A percentile compares a stretch with the other conserved stretches of the same genome.
Evolutionary conservation across 2,888 invertebrate species (phyloP).

Genomic region (Gymnoscelis rufifasciata): DNA sequence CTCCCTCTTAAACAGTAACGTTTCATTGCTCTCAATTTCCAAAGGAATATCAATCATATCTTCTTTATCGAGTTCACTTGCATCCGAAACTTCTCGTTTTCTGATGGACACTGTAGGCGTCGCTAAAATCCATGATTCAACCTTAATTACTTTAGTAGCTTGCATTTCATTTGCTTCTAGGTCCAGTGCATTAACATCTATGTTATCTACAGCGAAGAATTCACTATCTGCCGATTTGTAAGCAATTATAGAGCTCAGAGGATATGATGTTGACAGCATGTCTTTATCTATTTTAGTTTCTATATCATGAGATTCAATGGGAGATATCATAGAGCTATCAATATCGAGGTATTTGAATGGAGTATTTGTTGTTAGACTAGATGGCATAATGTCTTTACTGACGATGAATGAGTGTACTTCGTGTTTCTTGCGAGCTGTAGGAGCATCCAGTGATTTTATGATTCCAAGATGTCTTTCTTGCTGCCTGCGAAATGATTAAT

Average conservation of each 20-base stretch:
- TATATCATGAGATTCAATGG: conserved; percentile 25
- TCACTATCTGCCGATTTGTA: conserved; percentile 29
- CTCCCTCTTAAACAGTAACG: conserved; percentile 62
- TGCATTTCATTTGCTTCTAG: conserved; percentile 40
- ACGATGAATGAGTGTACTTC: conserved; percentile 71
- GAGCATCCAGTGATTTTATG: conserved; percentile 72
- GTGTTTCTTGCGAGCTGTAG: conserved; percentile 66
- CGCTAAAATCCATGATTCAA: conserved; percentile 63
- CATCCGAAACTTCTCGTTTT: conserved; percentile 56
- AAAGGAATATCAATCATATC: conserved; percentile 64
- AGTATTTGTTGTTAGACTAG: conserved; percentile 42
- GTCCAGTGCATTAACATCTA: conserved; percentile 26
- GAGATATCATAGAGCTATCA: conserved; percentile 43
- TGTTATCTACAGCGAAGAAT: conserved; percentile 42
- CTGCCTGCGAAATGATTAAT: conserved; percentile 73
- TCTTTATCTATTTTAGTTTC: conserved; percentile 28
- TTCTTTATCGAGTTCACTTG: conserved; percentile 44
- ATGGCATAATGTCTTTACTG: conserved; percentile 43
- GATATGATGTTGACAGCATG: conserved; percentile 21
- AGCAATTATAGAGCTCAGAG: conserved; percentile 12
- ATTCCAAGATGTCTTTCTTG: conserved; percentile 90
- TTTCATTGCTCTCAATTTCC: conserved; percentile 63
- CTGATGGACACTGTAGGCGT: conserved; percentile 55
- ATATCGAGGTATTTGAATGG: conserved; percentile 54
- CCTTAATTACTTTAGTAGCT: conserved; percentile 50